Evolutionary conservation across 2,797 vertebrate species (phyloP), one percentile per base, ranked within the genome.

Genomic region (Spea hammondii): DNA sequence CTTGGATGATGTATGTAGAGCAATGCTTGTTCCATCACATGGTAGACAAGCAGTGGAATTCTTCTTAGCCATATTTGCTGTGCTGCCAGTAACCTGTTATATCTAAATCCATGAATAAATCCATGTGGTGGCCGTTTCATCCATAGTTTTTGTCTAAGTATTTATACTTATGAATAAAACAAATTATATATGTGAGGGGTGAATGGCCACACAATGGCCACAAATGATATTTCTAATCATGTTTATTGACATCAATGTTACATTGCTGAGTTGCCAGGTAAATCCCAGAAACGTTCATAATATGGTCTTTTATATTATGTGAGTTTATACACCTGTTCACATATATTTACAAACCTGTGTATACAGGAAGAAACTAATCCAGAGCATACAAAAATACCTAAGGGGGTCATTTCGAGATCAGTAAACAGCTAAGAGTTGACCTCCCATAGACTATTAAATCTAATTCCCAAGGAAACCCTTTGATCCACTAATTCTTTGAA

Each of bases 401-500:
- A 79, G 66, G 72, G 32, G 72, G 78, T 74, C 78, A 79, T 79
- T 70, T 75, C 66, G 75, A 79, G 66, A 75, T 74, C 66, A 74
- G 66, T 75, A 75, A 74, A 79, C 59, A 79, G 78, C 72, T 75
- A 75, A 67, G 59, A 75, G 67, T 68, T 76, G 79, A 80, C 79
- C 79, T 80, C 73, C 73, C 11, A 70, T 53, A 75, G 73, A 57
- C 79, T 76, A 46, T 71, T 71, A 65, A 80, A 71, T 80, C 72
- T 57, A 80, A 76, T 80, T 76, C 74, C 73, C 68, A 76, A 13
- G 59, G 68, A 76, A 76, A 76, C 68, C 53, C 69, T 80, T 76
- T 80, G 69, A 80, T 80, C 74, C 67, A 66, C 79, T 80, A 72
- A 80, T 80, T 66, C 72, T 69, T 65, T 60, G 68, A 72, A 80